Evolutionary conservation across 2,888 invertebrate species (phyloP).

Genomic region (Octodonta nipae): DNA sequence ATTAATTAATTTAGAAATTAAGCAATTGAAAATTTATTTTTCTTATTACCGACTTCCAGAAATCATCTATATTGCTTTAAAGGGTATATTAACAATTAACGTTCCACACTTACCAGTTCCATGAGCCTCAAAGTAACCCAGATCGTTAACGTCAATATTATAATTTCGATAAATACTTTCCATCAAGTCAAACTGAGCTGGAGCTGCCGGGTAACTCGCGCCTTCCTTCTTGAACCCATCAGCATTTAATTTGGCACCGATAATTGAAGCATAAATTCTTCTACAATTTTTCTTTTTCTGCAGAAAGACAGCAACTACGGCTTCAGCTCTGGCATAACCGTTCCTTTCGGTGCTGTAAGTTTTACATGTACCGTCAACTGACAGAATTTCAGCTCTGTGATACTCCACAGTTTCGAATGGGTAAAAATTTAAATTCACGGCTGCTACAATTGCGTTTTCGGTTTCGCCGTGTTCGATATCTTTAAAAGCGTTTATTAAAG

Average conservation of each 20-base stretch:
- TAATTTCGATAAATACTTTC: constrained; percentile 40
- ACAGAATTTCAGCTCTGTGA: constrained; percentile 6
- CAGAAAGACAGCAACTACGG: constrained; percentile 33
- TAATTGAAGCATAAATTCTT: constrained; percentile 37
- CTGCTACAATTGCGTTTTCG: too few relatives aligned
- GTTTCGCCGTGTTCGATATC: too few relatives aligned
- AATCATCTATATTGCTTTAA: constrained; percentile 33
- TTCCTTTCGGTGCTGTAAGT: constrained; percentile 15
- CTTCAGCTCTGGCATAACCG: constrained; percentile 35
- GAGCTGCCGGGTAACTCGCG: constrained; percentile 22
- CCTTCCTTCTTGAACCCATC: constrained; percentile 38
- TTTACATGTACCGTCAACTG: constrained; percentile 8
- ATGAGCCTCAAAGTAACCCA: constrained; percentile 46
- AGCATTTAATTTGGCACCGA: constrained; percentile 42
- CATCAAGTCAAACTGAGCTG: constrained; percentile 28
- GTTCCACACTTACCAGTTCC: constrained; percentile 47
- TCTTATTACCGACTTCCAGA: too few relatives aligned
- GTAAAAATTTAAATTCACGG: background rate
- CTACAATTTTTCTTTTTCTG: constrained; percentile 34
- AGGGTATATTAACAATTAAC: constrained; percentile 19
- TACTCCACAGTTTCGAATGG: constrained; percentile 1
- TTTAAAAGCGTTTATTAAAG: too few relatives aligned
- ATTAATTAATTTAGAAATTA: too few relatives aligned
- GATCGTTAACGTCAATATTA: constrained; percentile 37
- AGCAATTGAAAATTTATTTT: too few relatives aligned